Evolutionary conservation across 2,113 vertebrate genomes (phyloP), one percentile per base, ranked within the genome.

Genomic region (Laterallus jamaicensis): DNA sequence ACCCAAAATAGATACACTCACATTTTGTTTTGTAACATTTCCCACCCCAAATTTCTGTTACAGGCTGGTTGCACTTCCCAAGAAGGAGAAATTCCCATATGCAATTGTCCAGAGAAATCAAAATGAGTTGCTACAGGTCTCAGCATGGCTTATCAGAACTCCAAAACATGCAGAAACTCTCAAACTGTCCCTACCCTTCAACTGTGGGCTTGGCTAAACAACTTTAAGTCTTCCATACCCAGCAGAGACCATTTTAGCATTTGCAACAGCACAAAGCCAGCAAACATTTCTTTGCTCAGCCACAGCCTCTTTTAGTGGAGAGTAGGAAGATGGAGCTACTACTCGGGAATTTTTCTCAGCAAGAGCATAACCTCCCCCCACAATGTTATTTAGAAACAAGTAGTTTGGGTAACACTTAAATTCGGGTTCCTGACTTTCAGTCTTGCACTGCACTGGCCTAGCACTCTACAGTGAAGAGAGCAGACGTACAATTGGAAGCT

Each of bases 291-390:
- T 62, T 82, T 54, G 64, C 12, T 64, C 32, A 66, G 19, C 8
- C 64, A 42, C 2, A 1, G 54, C 4, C 19, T 79, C 63, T 58
- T 73, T 37, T 16, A 62, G 7, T 8, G 15, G 32, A 32, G 11
- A 71, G 3, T 0, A 56, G 26, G n/a, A 75, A 59, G 19, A 70
- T 3, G 0, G 0, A 80, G 24, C 19, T 47, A 70, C 0, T 3
- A 40, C 28, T 44, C 59, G 10, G 26, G 39, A 12, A 56, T 63
- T 89, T 80, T 76, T 50, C 80, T 77, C 59, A 56, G n/a, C 62
- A 76, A 13, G 11, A 73, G 16, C 15, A 62, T 31, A 18, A 39
- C 50, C 22, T 24, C 50, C 50, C 50, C 49, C 49, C 49, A 11
- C 49, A 50, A 47, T 18, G 18, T 49, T 85, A 42, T 39, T 86